phyloP scores from a whole-genome alignment of 2,888 invertebrate genomes.

The Glyphotaelius pellucidus region DNA sequence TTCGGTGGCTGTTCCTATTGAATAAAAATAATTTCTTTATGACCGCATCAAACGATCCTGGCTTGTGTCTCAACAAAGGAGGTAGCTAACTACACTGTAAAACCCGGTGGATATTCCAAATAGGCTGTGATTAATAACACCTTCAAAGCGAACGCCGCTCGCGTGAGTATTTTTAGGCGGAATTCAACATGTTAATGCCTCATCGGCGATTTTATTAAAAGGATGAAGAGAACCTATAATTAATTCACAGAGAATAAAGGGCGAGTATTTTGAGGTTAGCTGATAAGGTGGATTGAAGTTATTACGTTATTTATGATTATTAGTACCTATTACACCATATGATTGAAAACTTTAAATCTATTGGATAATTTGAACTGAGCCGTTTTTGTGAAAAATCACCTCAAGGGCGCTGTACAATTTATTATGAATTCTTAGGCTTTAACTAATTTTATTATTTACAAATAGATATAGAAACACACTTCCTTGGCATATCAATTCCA shows the following conservation, averaged over 20 bases:
- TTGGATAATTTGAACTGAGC: no score
- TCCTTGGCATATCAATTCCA: no score
- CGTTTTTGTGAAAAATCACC: no score
- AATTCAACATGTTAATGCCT: conserved; percentile 47
- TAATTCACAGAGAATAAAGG: background rate
- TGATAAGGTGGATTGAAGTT: no score
- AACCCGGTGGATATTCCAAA: conserved; percentile 53
- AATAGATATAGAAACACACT: no score
- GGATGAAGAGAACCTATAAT: background rate
- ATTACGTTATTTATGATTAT: background rate
- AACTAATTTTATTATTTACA: no score
- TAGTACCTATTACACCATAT: background rate
- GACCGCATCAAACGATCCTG: conserved; percentile 16
- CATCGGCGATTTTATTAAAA: conserved; percentile 10
- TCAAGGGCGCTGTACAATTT: no score
- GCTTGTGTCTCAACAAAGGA: conserved; percentile 43
- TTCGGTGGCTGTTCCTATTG: background rate
- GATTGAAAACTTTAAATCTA: no score
- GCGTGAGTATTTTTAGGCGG: conserved; percentile 22
- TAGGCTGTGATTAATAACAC: conserved; percentile 57
- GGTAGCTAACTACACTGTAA: conserved; percentile 18
- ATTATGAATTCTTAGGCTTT: no score
- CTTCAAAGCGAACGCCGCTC: conserved; percentile 53
- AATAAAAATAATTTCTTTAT: conserved; percentile 34
- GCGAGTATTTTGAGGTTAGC: background rate